Base-by-base conservation (phyloP, 2,113 vertebrate genomes). In the Chionis minor region DNA sequence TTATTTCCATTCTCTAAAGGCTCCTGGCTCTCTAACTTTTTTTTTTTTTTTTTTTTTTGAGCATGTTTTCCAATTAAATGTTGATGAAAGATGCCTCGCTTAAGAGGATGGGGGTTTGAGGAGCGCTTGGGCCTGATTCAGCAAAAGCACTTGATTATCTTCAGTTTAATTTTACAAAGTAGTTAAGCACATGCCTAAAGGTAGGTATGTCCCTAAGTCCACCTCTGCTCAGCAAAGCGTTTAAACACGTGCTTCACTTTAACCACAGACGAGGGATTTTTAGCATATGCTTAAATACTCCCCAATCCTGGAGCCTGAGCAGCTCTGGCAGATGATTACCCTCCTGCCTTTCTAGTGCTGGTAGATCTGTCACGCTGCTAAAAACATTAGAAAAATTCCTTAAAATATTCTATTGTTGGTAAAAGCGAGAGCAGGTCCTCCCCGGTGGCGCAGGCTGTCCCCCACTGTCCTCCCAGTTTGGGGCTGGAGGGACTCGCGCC, bases 141-240 rank as follows among this genome's bases (percentile, higher is more conserved):
- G 92, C 92, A 83, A 69, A 78, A 93, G 47, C 47, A n/a, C 62
- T 86, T 65, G 40, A 65, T 90, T 80, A 86, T 81, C 72, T 86
- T 81, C 70, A 52, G 85, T 87, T 91, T 88, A 91, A 92, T 94
- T 94, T 87, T 72, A 61, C 74, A 42, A 73, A 93, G 85, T 28
- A 62, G 79, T 88, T 83, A 86, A 90, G 72, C 79, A 90, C 72
- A 71, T 51, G 80, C 90, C 94, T 81, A 82, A 26, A 90, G 88
- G 63, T n/a, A 83, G 51, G 82, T 47, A 61, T 63, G 92, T 83
- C 90, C 94, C 95, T 44, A 93, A 55, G 86, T 86, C 92, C 95
- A 85, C 84, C 77, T 86, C 88, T 95, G 86, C 56, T 90, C 92
- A 95, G 82, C 63, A 83, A 58, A 93, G 94, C 75, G 2, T 58